Conservation (phyloP, 2,888 invertebrate genomes). For the Caenorhabditis uteleia region DNA sequence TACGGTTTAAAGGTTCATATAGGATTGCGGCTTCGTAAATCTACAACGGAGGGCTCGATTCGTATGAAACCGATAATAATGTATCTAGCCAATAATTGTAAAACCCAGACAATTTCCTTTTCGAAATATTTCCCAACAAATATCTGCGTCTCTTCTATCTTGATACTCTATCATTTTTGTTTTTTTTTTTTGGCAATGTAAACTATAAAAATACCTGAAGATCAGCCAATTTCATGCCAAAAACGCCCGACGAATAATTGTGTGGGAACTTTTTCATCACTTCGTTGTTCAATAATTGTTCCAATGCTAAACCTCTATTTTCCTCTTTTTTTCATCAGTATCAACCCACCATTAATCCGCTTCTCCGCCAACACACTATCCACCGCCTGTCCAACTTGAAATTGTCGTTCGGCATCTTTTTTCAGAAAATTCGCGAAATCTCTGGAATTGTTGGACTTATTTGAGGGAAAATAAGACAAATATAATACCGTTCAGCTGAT, state of each 20-base stretch:
- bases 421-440: conserved; percentile 39
- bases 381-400: conserved; percentile 17
- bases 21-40: too few relatives aligned
- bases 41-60: too few relatives aligned
- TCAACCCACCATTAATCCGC: conserved; percentile 24
- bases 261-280: conserved; percentile 52
- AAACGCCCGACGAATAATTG: conserved; percentile 56
- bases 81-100: too few relatives aligned
- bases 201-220: conserved; percentile 34
- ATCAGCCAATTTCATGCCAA: conserved; percentile 53
- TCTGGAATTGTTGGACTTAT: conserved; percentile 26
- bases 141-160: not conserved
- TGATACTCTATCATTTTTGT: too few relatives aligned
- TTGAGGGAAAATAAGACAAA: not conserved
- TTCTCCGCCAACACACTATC: conserved; percentile 31
- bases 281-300: conserved; percentile 54
- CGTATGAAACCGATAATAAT: too few relatives aligned
- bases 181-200: too few relatives aligned
- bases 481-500: conserved; percentile 8
- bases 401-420: conserved; percentile 47
- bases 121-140: not conserved
- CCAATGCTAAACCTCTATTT: conserved; percentile 44
- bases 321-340: not conserved
- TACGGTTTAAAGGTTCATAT: too few relatives aligned
- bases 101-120: not conserved